Evolutionary conservation across 2,113 vertebrate genomes (phyloP).

Genomic region (Albula goreensis): DNA sequence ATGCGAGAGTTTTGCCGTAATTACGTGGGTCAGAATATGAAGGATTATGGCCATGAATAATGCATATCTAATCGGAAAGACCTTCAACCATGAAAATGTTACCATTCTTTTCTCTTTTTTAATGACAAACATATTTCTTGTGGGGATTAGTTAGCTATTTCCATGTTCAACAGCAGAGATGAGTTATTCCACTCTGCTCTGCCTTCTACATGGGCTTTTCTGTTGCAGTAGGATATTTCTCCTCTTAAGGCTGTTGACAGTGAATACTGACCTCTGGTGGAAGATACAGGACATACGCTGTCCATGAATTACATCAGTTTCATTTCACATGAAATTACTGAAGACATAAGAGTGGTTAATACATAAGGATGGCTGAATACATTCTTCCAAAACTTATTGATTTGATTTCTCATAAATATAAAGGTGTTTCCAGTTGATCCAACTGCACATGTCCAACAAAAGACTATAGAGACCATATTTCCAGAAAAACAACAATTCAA

Average conservation of each 20-base stretch:
- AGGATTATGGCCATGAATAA: slow-evolving; percentile 23
- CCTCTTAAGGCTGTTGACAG: background rate
- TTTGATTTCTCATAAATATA: background rate
- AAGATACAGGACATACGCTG: background rate
- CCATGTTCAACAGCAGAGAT: background rate
- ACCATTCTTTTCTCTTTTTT: slow-evolving; percentile 2
- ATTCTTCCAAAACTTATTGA: background rate
- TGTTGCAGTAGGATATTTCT: background rate
- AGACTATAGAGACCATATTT: background rate
- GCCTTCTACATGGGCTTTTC: background rate
- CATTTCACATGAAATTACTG: background rate
- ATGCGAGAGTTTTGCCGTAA: background rate
- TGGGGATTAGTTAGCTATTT: slow-evolving; percentile 13
- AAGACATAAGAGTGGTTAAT: background rate
- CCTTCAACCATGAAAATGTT: background rate
- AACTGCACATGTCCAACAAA: background rate
- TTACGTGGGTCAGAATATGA: background rate
- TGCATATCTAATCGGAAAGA: slow-evolving; percentile 11
- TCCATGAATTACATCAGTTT: background rate
- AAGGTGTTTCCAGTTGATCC: background rate
- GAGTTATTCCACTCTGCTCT: background rate
- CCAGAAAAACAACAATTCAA: background rate
- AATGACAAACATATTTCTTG: background rate
- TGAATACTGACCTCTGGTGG: slow-evolving; percentile 12
- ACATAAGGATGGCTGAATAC: background rate